Base-by-base conservation (phyloP, 2,113 vertebrate genomes). In the Triplophysa rosa region DNA sequence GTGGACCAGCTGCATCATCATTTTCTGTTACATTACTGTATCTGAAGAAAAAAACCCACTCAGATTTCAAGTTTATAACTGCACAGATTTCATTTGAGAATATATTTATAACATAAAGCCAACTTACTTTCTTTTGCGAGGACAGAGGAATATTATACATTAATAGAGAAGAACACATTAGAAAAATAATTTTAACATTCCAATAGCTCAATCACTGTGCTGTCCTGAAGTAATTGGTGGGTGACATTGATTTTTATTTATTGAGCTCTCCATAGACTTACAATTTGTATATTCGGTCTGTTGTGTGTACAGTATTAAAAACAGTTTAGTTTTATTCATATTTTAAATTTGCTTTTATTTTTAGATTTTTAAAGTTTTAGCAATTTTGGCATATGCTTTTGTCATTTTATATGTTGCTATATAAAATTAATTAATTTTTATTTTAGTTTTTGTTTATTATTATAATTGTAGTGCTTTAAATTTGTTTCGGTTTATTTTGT, bases 1-100 rank as follows among this genome's bases (percentile, higher is more conserved):
- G 52, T 72, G 19, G 12, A 24, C 29, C 33, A 42, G 69, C 54
- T 29, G 26, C 42, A 42, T 72, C 29, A 72, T 72, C 52, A 72
- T 40, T 59, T 59, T 58, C 8, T 59, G 29, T 58, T 72, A 40
- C 54, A 59, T 16, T 42, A 33, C 5, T 33, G 29, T 33, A 33
- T 33, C 4, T 33, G 29, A 33, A 33, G 29, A 33, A 33, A 6
- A 6, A 33, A 29, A 29, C n/a, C n/a, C 26, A 29, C 26, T 29
- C 26, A 2, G 26, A 29, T 29, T 29, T 29, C 26, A 29, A 2
- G 26, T 29, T 29, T 29, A 29, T 29, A 23, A 58, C 9, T 33
- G 13, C 12, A 6, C n/a, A 23, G n/a, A 59, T 59, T 23, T 59
- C 6, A 42, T 59, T 72, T 59, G 29, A 72, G 19, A 71, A 33